These are phyloP conservation scores for Glaucopsyche alexis DNA, from an alignment of 2,888 invertebrate genomes.

Conservation along the genomic window DNA sequence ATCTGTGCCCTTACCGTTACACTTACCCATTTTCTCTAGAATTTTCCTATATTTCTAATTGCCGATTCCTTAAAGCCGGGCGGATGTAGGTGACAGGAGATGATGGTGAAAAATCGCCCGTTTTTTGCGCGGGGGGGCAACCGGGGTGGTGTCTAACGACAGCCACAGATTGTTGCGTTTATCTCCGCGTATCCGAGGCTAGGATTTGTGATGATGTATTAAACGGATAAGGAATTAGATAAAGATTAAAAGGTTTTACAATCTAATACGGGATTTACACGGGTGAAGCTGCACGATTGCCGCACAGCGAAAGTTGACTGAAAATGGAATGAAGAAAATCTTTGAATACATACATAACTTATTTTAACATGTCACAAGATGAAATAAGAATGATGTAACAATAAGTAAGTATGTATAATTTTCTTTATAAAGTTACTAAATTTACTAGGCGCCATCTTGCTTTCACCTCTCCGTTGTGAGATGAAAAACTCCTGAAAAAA, in stretches of 20 bases:
- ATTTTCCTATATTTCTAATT: neutral
- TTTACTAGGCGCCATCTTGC: neutral
- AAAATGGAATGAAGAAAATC: too few species aligned
- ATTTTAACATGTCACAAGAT: too few species aligned
- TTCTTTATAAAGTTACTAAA: too few species aligned
- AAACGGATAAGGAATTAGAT: conserved; percentile 1
- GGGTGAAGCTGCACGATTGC: too few species aligned
- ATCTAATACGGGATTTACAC: too few species aligned
- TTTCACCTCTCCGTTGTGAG: neutral
- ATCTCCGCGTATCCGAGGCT: conserved; percentile 8
- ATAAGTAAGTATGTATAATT: too few species aligned
- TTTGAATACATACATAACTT: too few species aligned
- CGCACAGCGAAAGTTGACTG: too few species aligned
- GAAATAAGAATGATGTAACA: too few species aligned
- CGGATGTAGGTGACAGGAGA: conserved; percentile 34
- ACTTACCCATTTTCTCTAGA: too few species aligned
- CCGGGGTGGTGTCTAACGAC: conserved; percentile 28
- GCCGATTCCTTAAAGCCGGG: conserved; percentile 15
- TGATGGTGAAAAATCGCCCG: conserved; percentile 48
- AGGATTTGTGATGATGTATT: conserved; percentile 18
- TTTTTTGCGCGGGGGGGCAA: conserved; percentile 36
- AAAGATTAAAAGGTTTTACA: neutral
- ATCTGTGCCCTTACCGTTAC: too few species aligned
- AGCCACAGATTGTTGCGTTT: conserved; percentile 19
- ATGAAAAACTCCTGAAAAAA: conserved; percentile 20